phyloP scores from a whole-genome alignment of 2,888 invertebrate genomes.

The Sturmia bella region DNA sequence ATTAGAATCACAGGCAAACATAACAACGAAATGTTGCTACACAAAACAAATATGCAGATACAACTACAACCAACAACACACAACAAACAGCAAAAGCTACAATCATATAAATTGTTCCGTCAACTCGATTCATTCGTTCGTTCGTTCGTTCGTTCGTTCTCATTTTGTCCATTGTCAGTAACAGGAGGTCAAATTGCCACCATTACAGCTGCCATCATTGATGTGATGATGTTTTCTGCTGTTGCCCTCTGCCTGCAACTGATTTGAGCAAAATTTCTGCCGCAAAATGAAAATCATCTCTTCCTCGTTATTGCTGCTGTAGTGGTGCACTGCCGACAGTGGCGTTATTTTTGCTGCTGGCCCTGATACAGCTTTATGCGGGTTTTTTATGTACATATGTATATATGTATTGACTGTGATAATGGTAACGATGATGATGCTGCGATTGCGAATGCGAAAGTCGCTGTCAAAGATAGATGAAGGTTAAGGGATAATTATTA shows the following conservation, averaged over 20 bases:
- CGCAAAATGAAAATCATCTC: constrained; percentile 25
- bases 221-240: neutral
- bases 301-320: neutral
- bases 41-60: constrained; percentile 15
- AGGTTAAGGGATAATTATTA: constrained; percentile 52
- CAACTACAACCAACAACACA: neutral
- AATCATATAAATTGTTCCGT: constrained; percentile 54
- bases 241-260: neutral
- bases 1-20: constrained; percentile 61
- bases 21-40: constrained; percentile 52
- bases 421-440: constrained; percentile 27
- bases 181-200: constrained; percentile 39
- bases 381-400: neutral
- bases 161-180: constrained; percentile 28
- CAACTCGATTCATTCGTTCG: constrained; percentile 46
- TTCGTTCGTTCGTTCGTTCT: constrained; percentile 37
- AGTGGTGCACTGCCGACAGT: neutral
- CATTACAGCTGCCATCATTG: constrained; percentile 33
- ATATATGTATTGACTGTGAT: constrained; percentile 3
- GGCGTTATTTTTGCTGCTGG: neutral
- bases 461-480: constrained; percentile 18
- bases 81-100: constrained; percentile 5
- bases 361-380: constrained; percentile 1
- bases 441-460: neutral
- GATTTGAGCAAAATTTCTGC: neutral